Evolutionary conservation across 1,140 invertebrate genomes (phyloP).

Genomic region (Calycopis cecrops): DNA sequence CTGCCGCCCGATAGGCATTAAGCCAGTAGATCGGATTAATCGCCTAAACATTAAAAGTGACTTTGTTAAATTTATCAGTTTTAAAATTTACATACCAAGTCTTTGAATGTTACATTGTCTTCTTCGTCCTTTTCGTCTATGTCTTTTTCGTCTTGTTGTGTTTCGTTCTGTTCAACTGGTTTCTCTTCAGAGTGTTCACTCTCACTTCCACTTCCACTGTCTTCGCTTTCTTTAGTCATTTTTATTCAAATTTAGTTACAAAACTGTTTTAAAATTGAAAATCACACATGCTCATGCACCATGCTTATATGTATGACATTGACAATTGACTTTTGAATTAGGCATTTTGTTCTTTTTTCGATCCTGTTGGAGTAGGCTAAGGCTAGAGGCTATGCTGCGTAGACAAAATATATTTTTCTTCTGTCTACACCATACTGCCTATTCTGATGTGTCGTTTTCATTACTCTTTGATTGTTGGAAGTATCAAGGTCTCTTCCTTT

Average conservation of each 20-base stretch:
- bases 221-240: constrained; percentile 51
- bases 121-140: constrained; percentile 38
- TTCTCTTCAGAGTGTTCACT: constrained; percentile 42
- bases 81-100: constrained; percentile 71
- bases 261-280: not conserved
- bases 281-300: constrained; percentile 8
- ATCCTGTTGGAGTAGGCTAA: too few species aligned
- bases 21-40: too few species aligned
- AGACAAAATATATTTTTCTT: too few species aligned
- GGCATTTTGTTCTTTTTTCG: not conserved
- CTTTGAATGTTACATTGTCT: constrained; percentile 75
- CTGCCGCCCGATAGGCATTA: too few species aligned
- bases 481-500: too few species aligned
- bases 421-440: too few species aligned
- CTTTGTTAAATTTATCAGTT: too few species aligned
- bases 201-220: constrained; percentile 29
- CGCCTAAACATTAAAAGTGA: too few species aligned
- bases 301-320: constrained; percentile 9
- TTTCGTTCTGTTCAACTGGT: constrained; percentile 24
- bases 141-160: constrained; percentile 22
- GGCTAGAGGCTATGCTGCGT: too few species aligned
- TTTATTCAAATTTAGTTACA: not conserved
- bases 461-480: too few species aligned
- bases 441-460: too few species aligned
- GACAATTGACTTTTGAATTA: constrained; percentile 16